Evolutionary conservation across 2,888 invertebrate species (phyloP).

Genomic region (Vandiemenella viatica): DNA sequence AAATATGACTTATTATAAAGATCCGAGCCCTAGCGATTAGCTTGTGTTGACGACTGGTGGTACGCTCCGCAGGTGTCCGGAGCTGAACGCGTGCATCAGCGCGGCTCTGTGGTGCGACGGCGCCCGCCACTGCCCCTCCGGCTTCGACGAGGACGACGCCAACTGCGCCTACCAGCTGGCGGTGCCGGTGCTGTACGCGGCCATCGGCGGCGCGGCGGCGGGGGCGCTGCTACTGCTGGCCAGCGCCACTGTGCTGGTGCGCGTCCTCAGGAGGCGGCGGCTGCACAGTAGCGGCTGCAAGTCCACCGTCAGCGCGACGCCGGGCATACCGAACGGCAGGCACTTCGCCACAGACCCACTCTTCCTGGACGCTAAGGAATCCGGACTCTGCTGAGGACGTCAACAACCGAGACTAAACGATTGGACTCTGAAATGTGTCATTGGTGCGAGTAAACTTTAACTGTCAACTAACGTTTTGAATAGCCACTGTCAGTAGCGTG

Average conservation of each 20-base stretch:
- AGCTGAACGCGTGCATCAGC: conserved; percentile 65
- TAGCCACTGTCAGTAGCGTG: no score
- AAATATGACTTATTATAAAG: no score
- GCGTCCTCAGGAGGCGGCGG: conserved; percentile 18
- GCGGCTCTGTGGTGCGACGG: conserved; percentile 69
- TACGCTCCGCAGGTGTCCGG: conserved; percentile 52
- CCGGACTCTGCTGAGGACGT: no score
- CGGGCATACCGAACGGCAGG: conserved; percentile 11
- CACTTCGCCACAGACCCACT: no score
- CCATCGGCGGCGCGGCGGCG: conserved; percentile 45
- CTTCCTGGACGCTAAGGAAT: no score
- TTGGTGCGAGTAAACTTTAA: no score
- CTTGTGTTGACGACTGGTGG: no score
- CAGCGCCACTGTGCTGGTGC: conserved; percentile 40
- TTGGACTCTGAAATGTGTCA: no score
- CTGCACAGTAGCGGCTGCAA: conserved; percentile 40
- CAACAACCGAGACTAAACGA: no score
- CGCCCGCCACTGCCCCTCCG: conserved; percentile 61
- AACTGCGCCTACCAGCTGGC: conserved; percentile 57
- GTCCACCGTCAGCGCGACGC: conserved; percentile 26
- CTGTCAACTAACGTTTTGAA: no score
- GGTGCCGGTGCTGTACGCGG: conserved; percentile 49
- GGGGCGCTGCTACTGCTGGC: conserved; percentile 42
- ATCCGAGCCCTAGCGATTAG: no score
- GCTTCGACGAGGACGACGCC: conserved; percentile 62